Conservation (phyloP, 1,140 invertebrate species). For the Anastatus disparis region DNA sequence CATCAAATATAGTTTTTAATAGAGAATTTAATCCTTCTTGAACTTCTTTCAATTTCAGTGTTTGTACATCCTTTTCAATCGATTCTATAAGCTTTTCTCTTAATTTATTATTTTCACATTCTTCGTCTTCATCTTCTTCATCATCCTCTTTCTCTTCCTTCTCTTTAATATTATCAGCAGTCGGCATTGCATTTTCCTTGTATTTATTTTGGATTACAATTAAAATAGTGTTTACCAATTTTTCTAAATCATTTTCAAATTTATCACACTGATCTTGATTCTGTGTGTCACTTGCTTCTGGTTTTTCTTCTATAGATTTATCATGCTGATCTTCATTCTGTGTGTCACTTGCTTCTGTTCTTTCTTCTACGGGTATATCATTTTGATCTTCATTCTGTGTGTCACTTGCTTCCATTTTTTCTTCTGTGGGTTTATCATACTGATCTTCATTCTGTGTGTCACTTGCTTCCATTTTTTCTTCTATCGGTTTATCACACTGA, state of each 20-base stretch:
- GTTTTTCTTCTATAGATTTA: slow-evolving; percentile 30
- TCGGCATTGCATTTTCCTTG: slow-evolving; percentile 69
- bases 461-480: slow-evolving; percentile 25
- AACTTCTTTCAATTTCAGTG: slow-evolving; percentile 67
- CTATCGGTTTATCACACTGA: too few species aligned
- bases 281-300: slow-evolving; percentile 14
- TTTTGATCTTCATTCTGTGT: slow-evolving; percentile 43
- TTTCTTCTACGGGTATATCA: slow-evolving; percentile 32
- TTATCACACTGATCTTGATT: slow-evolving; percentile 45
- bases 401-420: slow-evolving; percentile 16
- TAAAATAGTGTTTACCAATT: slow-evolving; percentile 71
- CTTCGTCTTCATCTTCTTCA: slow-evolving; percentile 60
- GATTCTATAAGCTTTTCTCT: slow-evolving; percentile 74
- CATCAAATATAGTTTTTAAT: slow-evolving; percentile 40
- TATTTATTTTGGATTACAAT: slow-evolving; percentile 76
- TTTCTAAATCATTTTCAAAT: slow-evolving; percentile 65
- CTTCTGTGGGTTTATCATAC: slow-evolving; percentile 36
- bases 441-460: slow-evolving; percentile 41
- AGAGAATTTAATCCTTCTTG: slow-evolving; percentile 47
- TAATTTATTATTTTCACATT: slow-evolving; percentile 60
- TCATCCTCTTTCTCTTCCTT: slow-evolving; percentile 55
- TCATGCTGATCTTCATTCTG: slow-evolving; percentile 45
- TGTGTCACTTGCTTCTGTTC: slow-evolving; percentile 11
- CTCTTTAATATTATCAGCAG: slow-evolving; percentile 50
- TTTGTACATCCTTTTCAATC: slow-evolving; percentile 69